Base-by-base conservation (phyloP, 2,113 vertebrate genomes). In the Gobius niger region DNA sequence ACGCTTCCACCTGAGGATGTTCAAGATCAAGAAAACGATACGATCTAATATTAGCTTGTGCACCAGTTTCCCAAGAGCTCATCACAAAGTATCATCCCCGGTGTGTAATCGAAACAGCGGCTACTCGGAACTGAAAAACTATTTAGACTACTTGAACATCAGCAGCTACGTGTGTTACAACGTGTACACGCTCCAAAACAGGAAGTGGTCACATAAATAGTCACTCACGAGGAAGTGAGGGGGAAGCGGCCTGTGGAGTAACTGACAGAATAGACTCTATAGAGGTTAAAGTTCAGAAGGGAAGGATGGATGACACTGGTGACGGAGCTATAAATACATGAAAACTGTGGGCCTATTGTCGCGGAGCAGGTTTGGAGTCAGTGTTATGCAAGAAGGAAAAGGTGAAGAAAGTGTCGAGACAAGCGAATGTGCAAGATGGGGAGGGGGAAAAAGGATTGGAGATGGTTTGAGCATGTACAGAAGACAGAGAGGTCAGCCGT, bases 1-100 rank as follows among this genome's bases (percentile, higher is more conserved):
- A 93, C 11, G 97, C 97, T 88, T 98, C 98, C 85, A 99, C 95
- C 97, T 98, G 5, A 65, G 44, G 13, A 6, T 47, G 13, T 11
- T 14, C 13, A 14, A 15, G 5, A 14, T 49, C 11, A 5, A 15
- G 47, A 1, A 49, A 34, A 34, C 3, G 5, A 34, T 34, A 3
- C 24, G 2, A 34, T 34, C 5, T 34, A 2, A 34, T 34, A 4
- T 34, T 34, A 34, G 1, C 3, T 34, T 34, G 24, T 34, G 24
- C 24, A 34, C 24, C 3, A 34, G 1, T 34, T 3, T 34, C 24
- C 24, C 24, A 34, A 34, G 24, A 34, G 24, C 24, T 34, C 24
- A 34, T 2, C 24, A 4, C 24, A 34, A 34, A 34, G 24, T 34
- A 34, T 34, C 24, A 4, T 34, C 24, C 2, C 24, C 24, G 3